A percentile compares a stretch with the other conserved stretches of the same genome.
These are phyloP conservation scores for Murina feae DNA, from an alignment of 2,113 vertebrate species.

Conservation along the genomic window DNA sequence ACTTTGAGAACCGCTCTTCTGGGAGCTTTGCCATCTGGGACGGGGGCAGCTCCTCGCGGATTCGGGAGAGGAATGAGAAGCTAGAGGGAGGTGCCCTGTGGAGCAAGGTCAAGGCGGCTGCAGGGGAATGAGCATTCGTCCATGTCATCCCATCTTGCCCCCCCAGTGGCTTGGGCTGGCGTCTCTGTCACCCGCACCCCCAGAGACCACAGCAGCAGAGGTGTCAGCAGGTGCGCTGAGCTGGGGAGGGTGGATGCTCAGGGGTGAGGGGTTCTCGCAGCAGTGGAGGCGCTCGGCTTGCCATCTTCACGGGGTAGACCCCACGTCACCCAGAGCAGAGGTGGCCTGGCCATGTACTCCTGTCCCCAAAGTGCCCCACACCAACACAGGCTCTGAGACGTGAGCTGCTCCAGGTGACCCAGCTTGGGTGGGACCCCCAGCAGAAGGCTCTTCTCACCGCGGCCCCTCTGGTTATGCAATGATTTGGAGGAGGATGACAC, in stretches of 20 bases:
- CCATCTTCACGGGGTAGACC: not conserved
- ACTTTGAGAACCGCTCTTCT: not conserved
- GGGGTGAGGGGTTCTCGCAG: not conserved
- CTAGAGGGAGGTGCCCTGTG: not conserved
- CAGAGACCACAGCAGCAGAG: not conserved
- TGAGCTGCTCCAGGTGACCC: not conserved
- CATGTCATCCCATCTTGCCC: not conserved
- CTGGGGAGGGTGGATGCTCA: not conserved
- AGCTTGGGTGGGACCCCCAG: not conserved
- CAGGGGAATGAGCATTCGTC: not conserved
- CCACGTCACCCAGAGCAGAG: not conserved
- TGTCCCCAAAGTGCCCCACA: not conserved
- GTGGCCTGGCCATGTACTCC: not conserved
- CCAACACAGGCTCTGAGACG: not conserved
- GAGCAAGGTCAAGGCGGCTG: not conserved
- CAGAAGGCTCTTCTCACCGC: not conserved
- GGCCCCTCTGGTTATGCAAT: not conserved
- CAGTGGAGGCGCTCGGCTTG: not conserved
- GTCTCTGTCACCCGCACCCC: not conserved
- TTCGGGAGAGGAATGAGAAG: not conserved
- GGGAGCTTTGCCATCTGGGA: not conserved
- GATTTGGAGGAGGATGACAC: constrained; percentile 11
- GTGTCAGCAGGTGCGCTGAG: not conserved
- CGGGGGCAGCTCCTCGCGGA: too few relatives aligned
- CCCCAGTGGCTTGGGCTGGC: not conserved